Base-by-base conservation (phyloP, 2,888 invertebrate genomes). In the Macrophya annulata region DNA sequence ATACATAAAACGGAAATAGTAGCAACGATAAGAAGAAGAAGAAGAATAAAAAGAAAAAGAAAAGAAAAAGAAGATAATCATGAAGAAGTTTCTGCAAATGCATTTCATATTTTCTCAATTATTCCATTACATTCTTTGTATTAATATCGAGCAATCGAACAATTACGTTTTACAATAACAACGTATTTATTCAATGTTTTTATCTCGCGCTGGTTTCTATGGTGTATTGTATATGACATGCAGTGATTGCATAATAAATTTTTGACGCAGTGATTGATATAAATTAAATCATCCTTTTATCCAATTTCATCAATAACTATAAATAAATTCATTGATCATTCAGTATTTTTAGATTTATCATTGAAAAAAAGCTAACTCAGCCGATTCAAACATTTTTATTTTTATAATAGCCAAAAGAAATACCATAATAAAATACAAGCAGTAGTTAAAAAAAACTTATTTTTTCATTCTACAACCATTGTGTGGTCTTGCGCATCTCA, bases 161-260 rank as follows among this genome's bases (percentile, higher is more conserved):
- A 51, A 48, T 76, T 45, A 25, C 76, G 48, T 76, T 48, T 15
- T 48, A 31, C 25, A 76, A 31, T 76, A 76, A 43, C 25, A 45
- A 74, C 43, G 21, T 45, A 72, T 40, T 72, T 76, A 45, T 10
- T 76, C 21, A 76, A 45, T 76, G 76, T 76, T 76, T 45, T 76
- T 43, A 40, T 76, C 76, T 76, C 48, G 45, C 76, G 76, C 76
- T 76, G 76, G 76, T 76, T 76, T 76, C 45, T 76, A 76, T 76
- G 76, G 76, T 76, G 45, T 76, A 79, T 79, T 79, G 79, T 59
- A 79, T 17, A 79, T 79, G 17, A 51, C 12, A 79, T 79, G 59
- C 59, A 79, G 59, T n/a, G 15, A 79, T 55, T 79, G 79, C 79
- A 79, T 79, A 55, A 79, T 79, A 79, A 51, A 79, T 79, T 79